Evolutionary conservation across 2,797 vertebrate species (phyloP), one percentile per base, ranked within the genome.

Genomic region (Synaphobranchus kaupii): DNA sequence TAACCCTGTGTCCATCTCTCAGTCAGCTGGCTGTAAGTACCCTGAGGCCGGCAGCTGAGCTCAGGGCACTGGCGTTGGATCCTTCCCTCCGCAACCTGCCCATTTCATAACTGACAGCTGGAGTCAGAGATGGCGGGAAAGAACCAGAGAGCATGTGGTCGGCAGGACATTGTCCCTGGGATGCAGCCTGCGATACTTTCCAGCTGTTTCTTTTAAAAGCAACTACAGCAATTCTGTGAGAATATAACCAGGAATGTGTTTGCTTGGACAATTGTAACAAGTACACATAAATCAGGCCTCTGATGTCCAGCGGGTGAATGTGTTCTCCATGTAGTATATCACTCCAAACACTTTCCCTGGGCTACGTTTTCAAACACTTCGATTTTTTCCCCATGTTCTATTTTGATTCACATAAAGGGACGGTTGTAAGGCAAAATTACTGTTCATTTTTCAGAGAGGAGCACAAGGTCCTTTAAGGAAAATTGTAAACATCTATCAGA

Each of bases 1-100:
- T 2, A 25, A 84, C 58, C 22, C 54, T 85, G 50, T n/a, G 76
- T 88, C 87, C 5, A 68, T 87, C 83, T 84, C 48, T 68, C 44
- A 22, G 31, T 15, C 54, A 82, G 56, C 81, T 87, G 71, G 88
- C 81, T 71, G 20, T 47, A 15, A 78, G 73, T 78, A 7, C 39
- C 39, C 73, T 47, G 73, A 78, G 39, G 39, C 34, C 39, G 4
- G 73, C 73, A 44, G 73, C 20, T 78, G 73, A 78, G 44, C 47
- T 50, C 78, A n/a, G 9, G 78, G 44, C 78, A 5, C 78, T 50
- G 78, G 44, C 50, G 78, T 3, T 34, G 20, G 25, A 81, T 81
- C 20, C 22, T 48, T 81, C 47, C 47, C 17, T 50, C 44, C 25
- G 4, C 47, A 28, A 4, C 78, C 78, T 50, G 78, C 20, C 78